phyloP scores from a whole-genome alignment of 2,113 vertebrate species.

The Erpornis zantholeuca region DNA sequence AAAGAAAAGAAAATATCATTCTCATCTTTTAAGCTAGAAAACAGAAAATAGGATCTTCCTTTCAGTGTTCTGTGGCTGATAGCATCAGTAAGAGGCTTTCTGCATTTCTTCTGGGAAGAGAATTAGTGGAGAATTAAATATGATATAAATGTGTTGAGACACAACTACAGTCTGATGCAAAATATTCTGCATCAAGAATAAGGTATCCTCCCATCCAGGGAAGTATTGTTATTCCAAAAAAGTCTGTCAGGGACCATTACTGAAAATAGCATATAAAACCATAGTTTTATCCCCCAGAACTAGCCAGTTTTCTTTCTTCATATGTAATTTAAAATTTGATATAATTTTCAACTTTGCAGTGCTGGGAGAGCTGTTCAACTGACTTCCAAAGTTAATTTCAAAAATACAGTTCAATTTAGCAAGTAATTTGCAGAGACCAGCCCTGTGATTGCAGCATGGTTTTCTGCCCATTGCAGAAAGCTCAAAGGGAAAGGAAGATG shows the following conservation, averaged over 20 bases:
- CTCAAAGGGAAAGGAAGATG: background rate
- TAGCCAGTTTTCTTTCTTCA: background rate
- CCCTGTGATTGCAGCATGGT: background rate
- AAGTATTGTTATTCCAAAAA: background rate
- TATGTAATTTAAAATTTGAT: background rate
- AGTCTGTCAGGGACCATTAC: background rate
- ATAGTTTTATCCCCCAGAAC: background rate
- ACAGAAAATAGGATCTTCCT: background rate
- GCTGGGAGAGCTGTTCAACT: background rate
- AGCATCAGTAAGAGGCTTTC: background rate
- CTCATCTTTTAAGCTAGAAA: background rate
- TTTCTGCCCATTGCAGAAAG: background rate
- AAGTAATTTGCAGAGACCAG: background rate
- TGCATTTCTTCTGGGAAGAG: background rate
- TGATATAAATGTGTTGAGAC: background rate
- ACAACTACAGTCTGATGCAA: background rate
- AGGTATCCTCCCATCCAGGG: background rate
- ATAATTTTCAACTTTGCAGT: background rate
- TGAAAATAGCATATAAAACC: background rate
- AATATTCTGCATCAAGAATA: background rate
- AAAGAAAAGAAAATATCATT: background rate
- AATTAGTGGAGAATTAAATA: background rate
- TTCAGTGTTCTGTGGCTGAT: rapidly evolving
- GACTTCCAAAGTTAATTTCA: background rate
- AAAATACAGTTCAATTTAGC: background rate